Conservation (phyloP, 2,113 vertebrate genomes). For the Cheilinus undulatus region DNA sequence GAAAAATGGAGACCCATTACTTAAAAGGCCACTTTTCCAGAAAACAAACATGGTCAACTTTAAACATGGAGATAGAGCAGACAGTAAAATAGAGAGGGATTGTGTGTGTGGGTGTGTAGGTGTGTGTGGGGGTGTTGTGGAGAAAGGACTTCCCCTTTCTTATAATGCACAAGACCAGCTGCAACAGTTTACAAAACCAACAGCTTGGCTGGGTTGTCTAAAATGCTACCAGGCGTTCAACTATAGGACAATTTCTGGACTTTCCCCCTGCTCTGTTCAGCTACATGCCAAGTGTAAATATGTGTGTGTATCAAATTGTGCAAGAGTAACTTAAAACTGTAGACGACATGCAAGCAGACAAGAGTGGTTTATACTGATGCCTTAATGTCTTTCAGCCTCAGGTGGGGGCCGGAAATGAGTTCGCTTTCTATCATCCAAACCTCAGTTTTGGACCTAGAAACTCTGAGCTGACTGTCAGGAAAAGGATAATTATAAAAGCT, state of each 20-base stretch:
- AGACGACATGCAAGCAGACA: slow-evolving; percentile 74
- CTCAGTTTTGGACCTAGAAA: slow-evolving; percentile 40
- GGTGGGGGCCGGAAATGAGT: slow-evolving; percentile 55
- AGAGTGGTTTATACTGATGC: slow-evolving; percentile 73
- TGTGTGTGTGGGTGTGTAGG: slow-evolving; percentile 5
- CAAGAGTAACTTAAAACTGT: slow-evolving; percentile 75
- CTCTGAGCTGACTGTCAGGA: slow-evolving; percentile 49
- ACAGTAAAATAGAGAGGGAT: slow-evolving; percentile 23
- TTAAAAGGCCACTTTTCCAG: not conserved
- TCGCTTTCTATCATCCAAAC: slow-evolving; percentile 54
- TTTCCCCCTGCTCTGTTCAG: slow-evolving; percentile 63
- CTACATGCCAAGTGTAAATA: slow-evolving; percentile 77
- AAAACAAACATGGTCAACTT: slow-evolving; percentile 3
- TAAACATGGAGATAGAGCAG: slow-evolving; percentile 19
- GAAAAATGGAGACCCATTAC: not conserved
- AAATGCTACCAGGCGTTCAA: slow-evolving; percentile 80
- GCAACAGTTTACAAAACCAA: slow-evolving; percentile 83
- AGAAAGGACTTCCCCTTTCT: slow-evolving; percentile 62
- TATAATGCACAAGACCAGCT: slow-evolving; percentile 74
- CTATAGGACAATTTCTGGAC: slow-evolving; percentile 70
- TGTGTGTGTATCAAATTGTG: slow-evolving; percentile 78
- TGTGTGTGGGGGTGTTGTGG: slow-evolving; percentile 21
- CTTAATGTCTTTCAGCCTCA: slow-evolving; percentile 76
- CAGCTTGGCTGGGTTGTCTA: slow-evolving; percentile 76
- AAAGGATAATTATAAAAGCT: slow-evolving; percentile 53